phyloP scores from a whole-genome alignment of 2,888 invertebrate genomes.

The Xanthia togata region DNA sequence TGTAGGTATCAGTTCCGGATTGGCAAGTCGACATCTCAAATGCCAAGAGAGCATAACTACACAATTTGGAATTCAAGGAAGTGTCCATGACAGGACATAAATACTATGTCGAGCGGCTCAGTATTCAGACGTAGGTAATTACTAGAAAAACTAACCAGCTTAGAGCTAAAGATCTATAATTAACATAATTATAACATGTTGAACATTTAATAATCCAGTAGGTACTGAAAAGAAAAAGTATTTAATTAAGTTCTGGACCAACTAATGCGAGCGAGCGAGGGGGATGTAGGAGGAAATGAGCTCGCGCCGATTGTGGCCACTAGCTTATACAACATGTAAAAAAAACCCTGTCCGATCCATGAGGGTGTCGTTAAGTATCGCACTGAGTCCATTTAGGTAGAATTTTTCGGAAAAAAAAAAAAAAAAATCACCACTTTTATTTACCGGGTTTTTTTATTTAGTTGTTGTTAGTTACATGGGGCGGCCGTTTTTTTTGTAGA shows the following conservation, averaged over 20 bases:
- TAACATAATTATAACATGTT: slow-evolving; percentile 1
- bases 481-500: too few species aligned
- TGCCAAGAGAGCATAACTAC: not conserved
- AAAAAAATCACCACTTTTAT: too few species aligned
- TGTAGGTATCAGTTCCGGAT: not conserved
- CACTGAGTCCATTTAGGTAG: too few species aligned
- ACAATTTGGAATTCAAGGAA: slow-evolving; percentile 12
- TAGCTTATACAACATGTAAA: too few species aligned
- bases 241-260: not conserved
- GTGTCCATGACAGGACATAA: not conserved
- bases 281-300: too few species aligned
- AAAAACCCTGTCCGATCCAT: too few species aligned
- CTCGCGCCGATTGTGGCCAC: too few species aligned
- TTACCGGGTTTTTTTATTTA: too few species aligned
- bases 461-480: too few species aligned
- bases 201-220: not conserved
- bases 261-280: too few species aligned
- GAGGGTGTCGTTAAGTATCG: too few species aligned
- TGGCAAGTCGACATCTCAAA: slow-evolving; percentile 1
- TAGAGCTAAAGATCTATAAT: not conserved
- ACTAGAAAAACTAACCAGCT: not conserved
- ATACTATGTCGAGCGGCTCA: not conserved
- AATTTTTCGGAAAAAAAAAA: too few species aligned
- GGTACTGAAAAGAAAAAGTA: not conserved
- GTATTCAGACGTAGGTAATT: not conserved